phyloP scores from a whole-genome alignment of 2,113 vertebrate genomes.

The Euleptes europaea region DNA sequence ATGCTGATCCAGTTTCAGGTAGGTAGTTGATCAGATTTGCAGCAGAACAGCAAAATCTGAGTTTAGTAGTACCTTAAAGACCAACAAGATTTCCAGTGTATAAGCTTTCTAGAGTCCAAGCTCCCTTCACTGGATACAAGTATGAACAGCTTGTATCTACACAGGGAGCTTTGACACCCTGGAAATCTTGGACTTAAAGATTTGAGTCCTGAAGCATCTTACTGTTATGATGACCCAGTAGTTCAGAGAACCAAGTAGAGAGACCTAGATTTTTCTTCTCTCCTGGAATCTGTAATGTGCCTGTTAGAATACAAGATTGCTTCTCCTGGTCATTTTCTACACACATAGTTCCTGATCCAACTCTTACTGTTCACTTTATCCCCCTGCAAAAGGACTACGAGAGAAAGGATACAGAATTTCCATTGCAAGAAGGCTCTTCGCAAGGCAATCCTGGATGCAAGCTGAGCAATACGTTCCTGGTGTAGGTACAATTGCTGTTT shows the following conservation, averaged over 20 bases:
- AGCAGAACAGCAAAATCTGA: too few species aligned
- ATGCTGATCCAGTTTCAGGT: too few species aligned
- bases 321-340: not conserved
- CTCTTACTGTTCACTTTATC: accelerated
- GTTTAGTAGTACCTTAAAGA: too few species aligned
- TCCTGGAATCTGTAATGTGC: not conserved
- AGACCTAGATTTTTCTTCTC: not conserved
- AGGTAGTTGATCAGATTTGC: too few species aligned
- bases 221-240: not conserved
- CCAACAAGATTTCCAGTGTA: too few species aligned
- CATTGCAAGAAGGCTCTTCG: slow-evolving; percentile 73
- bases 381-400: not conserved
- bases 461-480: slow-evolving; percentile 46
- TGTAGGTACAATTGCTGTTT: slow-evolving; percentile 55
- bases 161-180: too few species aligned
- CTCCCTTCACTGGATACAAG: too few species aligned
- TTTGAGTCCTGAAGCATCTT: too few species aligned
- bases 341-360: not conserved
- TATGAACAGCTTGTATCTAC: too few species aligned
- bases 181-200: too few species aligned
- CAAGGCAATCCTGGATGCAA: slow-evolving; percentile 66
- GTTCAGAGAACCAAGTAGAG: not conserved
- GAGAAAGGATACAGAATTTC: slow-evolving; percentile 86
- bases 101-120: too few species aligned
- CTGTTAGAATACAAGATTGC: not conserved